Conservation (phyloP, 2,888 invertebrate genomes). For the Coenonympha arcania region DNA sequence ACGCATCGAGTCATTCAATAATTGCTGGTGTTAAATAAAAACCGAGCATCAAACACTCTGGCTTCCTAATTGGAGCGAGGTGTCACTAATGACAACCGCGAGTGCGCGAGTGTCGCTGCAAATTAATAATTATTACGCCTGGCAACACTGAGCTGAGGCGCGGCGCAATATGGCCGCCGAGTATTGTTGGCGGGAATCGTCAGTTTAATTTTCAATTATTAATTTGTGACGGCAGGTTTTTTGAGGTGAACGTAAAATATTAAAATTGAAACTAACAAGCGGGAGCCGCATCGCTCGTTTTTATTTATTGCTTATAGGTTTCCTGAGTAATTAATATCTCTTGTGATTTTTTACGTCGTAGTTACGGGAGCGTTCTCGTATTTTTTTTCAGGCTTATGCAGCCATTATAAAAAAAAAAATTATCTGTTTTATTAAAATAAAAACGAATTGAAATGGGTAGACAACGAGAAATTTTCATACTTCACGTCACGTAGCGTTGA, state of each 20-base stretch:
- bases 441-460: neutral
- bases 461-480: too few species aligned
- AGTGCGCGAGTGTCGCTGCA: slow-evolving; percentile 55
- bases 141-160: slow-evolving; percentile 62
- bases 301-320: slow-evolving; percentile 13
- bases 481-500: too few species aligned
- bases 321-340: slow-evolving; percentile 11
- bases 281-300: slow-evolving; percentile 4
- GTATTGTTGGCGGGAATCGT: slow-evolving; percentile 55
- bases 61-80: slow-evolving; percentile 71
- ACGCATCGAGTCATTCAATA: slow-evolving; percentile 64
- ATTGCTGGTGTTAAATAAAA: slow-evolving; percentile 70
- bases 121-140: slow-evolving; percentile 73
- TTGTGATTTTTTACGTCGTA: slow-evolving; percentile 5
- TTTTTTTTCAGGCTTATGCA: neutral
- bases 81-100: slow-evolving; percentile 69
- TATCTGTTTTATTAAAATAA: neutral
- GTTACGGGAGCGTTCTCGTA: neutral
- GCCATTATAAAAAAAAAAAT: neutral
- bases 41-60: slow-evolving; percentile 67
- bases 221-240: slow-evolving; percentile 25
- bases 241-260: slow-evolving; percentile 13
- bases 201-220: slow-evolving; percentile 50
- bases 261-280: slow-evolving; percentile 13
- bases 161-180: slow-evolving; percentile 62